phyloP scores from a whole-genome alignment of 2,888 invertebrate genomes.

The Flexamia atlantica region DNA sequence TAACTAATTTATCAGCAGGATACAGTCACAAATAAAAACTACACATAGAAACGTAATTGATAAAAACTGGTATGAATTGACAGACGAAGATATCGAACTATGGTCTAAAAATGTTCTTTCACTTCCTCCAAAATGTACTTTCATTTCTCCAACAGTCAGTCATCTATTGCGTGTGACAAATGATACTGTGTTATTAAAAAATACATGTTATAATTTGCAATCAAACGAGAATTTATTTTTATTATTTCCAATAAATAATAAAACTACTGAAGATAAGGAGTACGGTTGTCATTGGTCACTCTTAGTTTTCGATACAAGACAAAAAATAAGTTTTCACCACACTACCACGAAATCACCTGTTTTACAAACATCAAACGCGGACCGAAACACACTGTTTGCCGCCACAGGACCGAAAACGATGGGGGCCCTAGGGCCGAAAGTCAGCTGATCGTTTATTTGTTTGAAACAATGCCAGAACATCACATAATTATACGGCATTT shows the following conservation, averaged over 20 bases:
- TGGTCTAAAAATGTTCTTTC: neutral
- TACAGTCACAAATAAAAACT: too few species aligned
- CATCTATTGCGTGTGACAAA: neutral
- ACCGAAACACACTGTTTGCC: too few species aligned
- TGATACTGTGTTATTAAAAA: neutral
- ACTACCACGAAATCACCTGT: too few species aligned
- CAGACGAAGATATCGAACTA: neutral
- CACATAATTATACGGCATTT: too few species aligned
- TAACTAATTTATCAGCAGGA: too few species aligned
- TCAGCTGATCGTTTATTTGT: too few species aligned
- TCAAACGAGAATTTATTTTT: neutral
- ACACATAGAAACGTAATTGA: too few species aligned
- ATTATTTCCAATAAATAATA: neutral
- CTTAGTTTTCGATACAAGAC: neutral
- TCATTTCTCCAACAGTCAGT: neutral
- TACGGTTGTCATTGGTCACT: neutral
- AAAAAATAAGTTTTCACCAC: neutral
- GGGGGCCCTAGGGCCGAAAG: too few species aligned
- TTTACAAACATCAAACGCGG: too few species aligned
- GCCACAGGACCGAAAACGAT: too few species aligned
- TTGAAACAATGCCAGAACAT: too few species aligned
- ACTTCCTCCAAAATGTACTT: neutral
- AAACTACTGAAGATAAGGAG: neutral
- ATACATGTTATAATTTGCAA: neutral
- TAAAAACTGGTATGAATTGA: slow-evolving; percentile 3